Conservation (phyloP, 2,888 invertebrate genomes). For the Oxycera nigricornis region DNA sequence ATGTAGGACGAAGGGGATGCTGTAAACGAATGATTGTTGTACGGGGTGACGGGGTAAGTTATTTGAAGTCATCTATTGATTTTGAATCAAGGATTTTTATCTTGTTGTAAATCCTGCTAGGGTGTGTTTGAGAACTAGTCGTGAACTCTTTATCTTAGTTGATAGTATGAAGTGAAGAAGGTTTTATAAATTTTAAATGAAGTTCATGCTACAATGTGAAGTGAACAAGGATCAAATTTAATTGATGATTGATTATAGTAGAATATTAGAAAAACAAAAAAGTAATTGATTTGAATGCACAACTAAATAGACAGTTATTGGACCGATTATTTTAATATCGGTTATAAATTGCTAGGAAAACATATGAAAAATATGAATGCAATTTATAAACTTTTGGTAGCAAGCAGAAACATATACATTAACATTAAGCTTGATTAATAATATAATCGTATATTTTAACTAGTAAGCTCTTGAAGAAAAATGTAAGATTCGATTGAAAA, state of each 20-base stretch:
- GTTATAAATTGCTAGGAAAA: too few species aligned
- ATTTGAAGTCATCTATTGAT: conserved; percentile 31
- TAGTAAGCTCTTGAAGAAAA: too few species aligned
- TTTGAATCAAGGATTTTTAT: conserved; percentile 25
- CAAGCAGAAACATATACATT: too few species aligned
- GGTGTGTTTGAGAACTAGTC: conserved; percentile 25
- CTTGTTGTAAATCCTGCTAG: conserved; percentile 32
- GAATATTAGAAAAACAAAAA: too few species aligned
- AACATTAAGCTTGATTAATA: too few species aligned
- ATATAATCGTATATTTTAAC: too few species aligned
- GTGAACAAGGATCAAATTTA: neutral
- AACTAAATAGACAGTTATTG: too few species aligned
- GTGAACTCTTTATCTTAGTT: conserved; percentile 22
- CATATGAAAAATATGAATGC: too few species aligned
- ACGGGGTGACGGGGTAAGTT: neutral
- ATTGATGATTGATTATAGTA: conserved; percentile 16
- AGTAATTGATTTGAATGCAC: too few species aligned
- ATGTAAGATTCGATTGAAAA: too few species aligned
- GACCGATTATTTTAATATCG: too few species aligned
- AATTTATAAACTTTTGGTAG: too few species aligned
- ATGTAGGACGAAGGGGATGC: neutral
- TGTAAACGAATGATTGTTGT: neutral
- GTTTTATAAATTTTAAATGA: neutral
- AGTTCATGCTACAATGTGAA: neutral
- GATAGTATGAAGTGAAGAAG: conserved; percentile 10